phyloP scores from a whole-genome alignment of 2,888 invertebrate genomes.

The Ischnura elegans region DNA sequence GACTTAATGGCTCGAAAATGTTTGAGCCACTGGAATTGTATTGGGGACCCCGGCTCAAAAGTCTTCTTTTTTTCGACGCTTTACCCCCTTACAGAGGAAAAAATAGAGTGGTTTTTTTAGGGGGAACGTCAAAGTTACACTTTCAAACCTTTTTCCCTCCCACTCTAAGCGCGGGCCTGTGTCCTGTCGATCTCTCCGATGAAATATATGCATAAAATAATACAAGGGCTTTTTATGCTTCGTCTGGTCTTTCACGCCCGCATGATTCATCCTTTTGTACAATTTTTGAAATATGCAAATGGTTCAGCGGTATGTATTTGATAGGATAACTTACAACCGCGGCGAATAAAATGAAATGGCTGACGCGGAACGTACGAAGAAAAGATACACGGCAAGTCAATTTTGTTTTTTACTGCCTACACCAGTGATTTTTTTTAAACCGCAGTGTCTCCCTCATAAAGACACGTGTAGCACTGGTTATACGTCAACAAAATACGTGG shows the following conservation, averaged over 20 bases:
- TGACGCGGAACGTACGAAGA: background rate
- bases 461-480: background rate
- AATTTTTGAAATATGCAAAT: constrained; percentile 50
- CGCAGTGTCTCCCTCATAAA: background rate
- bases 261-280: constrained; percentile 31
- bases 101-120: constrained; percentile 17
- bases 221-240: constrained; percentile 23
- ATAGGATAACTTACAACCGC: constrained; percentile 26
- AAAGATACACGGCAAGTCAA: background rate
- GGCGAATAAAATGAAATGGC: background rate
- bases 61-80: constrained; percentile 12
- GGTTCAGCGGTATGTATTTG: constrained; percentile 40
- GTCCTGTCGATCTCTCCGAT: background rate
- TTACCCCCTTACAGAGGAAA: background rate
- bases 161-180: background rate
- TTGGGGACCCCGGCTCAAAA: constrained; percentile 31
- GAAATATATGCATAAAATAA: constrained; percentile 23
- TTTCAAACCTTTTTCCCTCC: background rate
- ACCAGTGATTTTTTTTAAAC: background rate
- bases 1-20: constrained; percentile 65
- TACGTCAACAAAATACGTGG: too few relatives aligned
- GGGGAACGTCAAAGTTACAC: constrained; percentile 9
- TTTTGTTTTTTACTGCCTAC: background rate
- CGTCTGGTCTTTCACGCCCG: constrained; percentile 33
- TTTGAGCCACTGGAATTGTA: constrained; percentile 65